Evolutionary conservation across 2,113 vertebrate species (phyloP), one percentile per base, ranked within the genome.

Genomic region (Hippoglossus stenolepis): DNA sequence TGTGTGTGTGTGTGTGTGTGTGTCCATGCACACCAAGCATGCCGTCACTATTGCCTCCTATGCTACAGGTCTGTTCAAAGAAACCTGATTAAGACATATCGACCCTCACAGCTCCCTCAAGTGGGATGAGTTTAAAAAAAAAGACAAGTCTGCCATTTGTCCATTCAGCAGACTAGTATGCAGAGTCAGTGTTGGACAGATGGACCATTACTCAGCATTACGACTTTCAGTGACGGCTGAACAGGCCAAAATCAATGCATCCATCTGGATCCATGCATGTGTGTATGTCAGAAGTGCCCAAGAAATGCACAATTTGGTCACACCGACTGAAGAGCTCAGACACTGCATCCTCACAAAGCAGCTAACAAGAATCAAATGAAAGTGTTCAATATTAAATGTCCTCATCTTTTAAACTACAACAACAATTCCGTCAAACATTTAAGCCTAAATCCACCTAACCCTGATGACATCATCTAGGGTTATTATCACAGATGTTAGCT

Each of bases 191-290:
- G 74, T 57, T 65, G 70, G 86, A 91, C 89, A 90, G 86, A 85
- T 75, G 84, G 82, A 75, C 70, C 75, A 79, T 91, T 91, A 87
- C 77, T 89, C 90, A 91, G 87, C 88, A 85, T 61, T 77, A 68
- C 65, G 38, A 68, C 70, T 73, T 64, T 82, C 65, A 83, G 67
- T 74, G 67, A 86, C 43, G 61, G 65, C 63, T 64, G 51, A 86
- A 79, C 60, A 67, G 58, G 69, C 87, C 77, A 63, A 77, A 84
- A 76, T 83, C 81, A 74, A 83, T 77, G 74, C 80, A 67, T 84
- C 85, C 63, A 87, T 84, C 85, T 87, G 72, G 73, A 68, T 24
- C 49, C 20, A 47, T 14, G 67, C 63, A 76, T 26, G 45, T 54
- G 51, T 54, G 20, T 54, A 28, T 31, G 28, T 38, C 43, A 45